Conservation (phyloP, 1,140 invertebrate genomes). For the Drosophila biarmipes region DNA sequence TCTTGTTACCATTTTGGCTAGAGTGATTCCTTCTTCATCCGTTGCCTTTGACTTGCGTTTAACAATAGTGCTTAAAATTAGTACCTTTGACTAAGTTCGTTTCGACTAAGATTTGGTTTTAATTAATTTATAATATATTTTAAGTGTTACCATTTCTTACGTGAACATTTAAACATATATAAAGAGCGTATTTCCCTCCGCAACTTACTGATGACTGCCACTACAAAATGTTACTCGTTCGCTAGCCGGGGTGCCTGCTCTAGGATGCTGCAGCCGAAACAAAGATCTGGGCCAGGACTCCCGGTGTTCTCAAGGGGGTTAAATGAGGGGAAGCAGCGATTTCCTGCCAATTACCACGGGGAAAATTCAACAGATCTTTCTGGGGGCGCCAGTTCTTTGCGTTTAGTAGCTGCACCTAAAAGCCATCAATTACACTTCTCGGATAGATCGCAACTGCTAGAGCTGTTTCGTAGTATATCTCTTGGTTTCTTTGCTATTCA, state of each 20-base stretch:
- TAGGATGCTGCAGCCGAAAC: slow-evolving; percentile 21
- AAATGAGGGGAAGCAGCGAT: slow-evolving; percentile 8
- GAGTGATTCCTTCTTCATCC: slow-evolving; percentile 27
- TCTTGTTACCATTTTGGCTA: slow-evolving; percentile 34
- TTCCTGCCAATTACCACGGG: not conserved
- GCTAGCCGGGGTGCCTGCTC: slow-evolving; percentile 15
- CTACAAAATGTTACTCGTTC: slow-evolving; percentile 26
- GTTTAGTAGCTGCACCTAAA: slow-evolving; percentile 29
- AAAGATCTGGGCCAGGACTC: slow-evolving; percentile 12
- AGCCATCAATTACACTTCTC: slow-evolving; percentile 31
- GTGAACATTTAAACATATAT: slow-evolving; percentile 77
- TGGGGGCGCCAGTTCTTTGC: slow-evolving; percentile 19
- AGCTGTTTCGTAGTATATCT: not conserved
- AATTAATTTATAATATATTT: slow-evolving; percentile 63
- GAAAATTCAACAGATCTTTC: slow-evolving; percentile 13
- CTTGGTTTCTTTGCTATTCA: slow-evolving; percentile 28
- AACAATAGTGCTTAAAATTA: slow-evolving; percentile 78
- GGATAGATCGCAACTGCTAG: slow-evolving; percentile 29
- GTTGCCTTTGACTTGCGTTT: slow-evolving; percentile 54
- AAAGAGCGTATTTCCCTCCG: slow-evolving; percentile 52
- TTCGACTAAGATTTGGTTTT: slow-evolving; percentile 72
- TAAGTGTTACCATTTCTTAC: slow-evolving; percentile 40
- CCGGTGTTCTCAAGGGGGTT: not conserved
- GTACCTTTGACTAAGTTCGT: slow-evolving; percentile 75
- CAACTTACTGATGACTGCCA: slow-evolving; percentile 34